phyloP scores from a whole-genome alignment of 2,888 invertebrate species.

The Hirtodrosophila histrioides region DNA sequence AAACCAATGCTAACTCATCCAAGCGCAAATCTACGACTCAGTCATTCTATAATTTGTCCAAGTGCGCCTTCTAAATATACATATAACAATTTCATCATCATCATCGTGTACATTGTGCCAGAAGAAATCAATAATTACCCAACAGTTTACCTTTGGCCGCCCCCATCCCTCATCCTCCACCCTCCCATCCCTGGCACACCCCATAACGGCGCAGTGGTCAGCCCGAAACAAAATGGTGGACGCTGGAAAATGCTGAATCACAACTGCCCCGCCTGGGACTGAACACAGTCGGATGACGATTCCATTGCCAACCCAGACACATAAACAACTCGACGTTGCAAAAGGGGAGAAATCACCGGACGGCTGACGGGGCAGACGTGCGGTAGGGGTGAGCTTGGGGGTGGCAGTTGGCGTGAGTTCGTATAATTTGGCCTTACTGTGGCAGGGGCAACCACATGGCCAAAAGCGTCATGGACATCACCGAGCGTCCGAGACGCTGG shows the following conservation, averaged over 20 bases:
- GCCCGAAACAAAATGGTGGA: conserved; percentile 57
- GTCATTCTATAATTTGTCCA: not conserved
- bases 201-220: conserved; percentile 46
- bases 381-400: not conserved
- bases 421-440: conserved; percentile 68
- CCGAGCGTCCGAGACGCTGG: conserved; percentile 24
- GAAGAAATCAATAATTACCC: conserved; percentile 59
- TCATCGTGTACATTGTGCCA: conserved; percentile 10
- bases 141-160: conserved; percentile 31
- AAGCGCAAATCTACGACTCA: conserved; percentile 8
- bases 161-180: not conserved
- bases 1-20: conserved; percentile 5
- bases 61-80: conserved; percentile 13
- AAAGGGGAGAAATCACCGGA: conserved; percentile 47
- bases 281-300: conserved; percentile 3
- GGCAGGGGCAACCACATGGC: conserved; percentile 31
- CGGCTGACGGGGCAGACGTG: conserved; percentile 1
- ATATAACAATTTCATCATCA: conserved; percentile 8
- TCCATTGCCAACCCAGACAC: conserved; percentile 55
- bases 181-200: not conserved
- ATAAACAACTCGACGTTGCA: conserved; percentile 62
- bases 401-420: conserved; percentile 30
- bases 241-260: conserved; percentile 52
- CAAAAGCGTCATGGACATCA: conserved; percentile 37
- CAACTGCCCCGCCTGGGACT: conserved; percentile 9